Evolutionary conservation across 2,888 invertebrate species (phyloP).

Genomic region (Podotricha telesiphe): DNA sequence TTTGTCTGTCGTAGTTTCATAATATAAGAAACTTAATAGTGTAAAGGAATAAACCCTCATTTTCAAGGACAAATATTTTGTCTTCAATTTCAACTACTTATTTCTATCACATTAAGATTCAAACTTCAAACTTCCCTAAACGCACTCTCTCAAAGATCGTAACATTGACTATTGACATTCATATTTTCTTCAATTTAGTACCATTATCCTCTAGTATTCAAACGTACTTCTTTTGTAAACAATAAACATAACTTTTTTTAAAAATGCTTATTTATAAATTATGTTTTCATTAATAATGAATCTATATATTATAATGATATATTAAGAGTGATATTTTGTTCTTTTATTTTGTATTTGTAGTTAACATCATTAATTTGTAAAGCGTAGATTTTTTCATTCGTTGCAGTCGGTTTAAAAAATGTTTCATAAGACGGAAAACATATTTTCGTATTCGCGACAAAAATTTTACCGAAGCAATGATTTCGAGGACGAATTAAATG

Average conservation of each 20-base stretch:
- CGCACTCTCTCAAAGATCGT: not conserved
- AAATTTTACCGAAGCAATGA: constrained; percentile 62
- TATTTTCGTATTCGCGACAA: constrained; percentile 60
- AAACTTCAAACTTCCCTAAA: not conserved
- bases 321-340: constrained; percentile 16
- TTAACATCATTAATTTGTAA: constrained; percentile 12
- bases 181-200: not conserved
- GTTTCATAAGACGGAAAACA: constrained; percentile 62
- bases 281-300: constrained; percentile 14
- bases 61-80: too few relatives aligned
- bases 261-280: constrained; percentile 1
- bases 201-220: not conserved
- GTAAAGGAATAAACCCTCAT: too few relatives aligned
- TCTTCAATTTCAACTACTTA: not conserved
- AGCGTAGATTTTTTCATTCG: constrained; percentile 6
- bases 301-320: not conserved
- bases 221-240: constrained; percentile 17
- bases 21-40: too few relatives aligned
- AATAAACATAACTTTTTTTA: not conserved
- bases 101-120: too few relatives aligned
- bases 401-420: constrained; percentile 48
- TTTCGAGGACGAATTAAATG: constrained; percentile 67
- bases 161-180: constrained; percentile 13
- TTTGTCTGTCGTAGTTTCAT: too few relatives aligned
- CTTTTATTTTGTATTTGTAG: not conserved